A percentile compares a stretch with the other conserved stretches of the same genome.
Conservation (phyloP, 2,113 vertebrate species). For the Piliocolobus tephrosceles region DNA sequence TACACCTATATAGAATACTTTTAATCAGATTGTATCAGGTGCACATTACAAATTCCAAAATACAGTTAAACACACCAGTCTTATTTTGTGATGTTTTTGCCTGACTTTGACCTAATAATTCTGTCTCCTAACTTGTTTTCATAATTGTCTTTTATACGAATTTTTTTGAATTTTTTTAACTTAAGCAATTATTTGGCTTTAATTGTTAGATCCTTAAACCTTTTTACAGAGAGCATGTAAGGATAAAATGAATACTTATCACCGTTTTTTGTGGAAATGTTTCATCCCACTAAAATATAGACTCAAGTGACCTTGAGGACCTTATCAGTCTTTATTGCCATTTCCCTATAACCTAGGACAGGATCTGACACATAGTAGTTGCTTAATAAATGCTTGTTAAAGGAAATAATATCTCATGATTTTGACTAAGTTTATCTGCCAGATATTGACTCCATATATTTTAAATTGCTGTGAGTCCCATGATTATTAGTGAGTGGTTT, state of each 20-base stretch:
- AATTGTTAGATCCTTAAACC: not conserved
- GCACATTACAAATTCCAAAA: slow-evolving; percentile 21
- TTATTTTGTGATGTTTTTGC: slow-evolving; percentile 13
- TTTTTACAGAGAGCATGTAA: not conserved
- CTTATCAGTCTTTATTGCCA: not conserved
- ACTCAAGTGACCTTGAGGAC: not conserved
- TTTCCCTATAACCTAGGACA: not conserved
- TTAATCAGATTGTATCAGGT: slow-evolving; percentile 38
- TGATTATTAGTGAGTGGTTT: not conserved
- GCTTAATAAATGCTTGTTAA: not conserved
- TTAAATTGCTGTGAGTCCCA: not conserved
- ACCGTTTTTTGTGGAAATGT: not conserved
- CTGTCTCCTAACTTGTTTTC: slow-evolving; percentile 19
- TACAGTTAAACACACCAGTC: not conserved
- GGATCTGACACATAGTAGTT: not conserved
- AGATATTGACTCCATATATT: not conserved
- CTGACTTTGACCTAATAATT: not conserved
- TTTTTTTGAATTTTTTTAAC: not conserved
- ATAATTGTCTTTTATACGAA: not conserved
- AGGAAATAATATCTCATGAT: not conserved
- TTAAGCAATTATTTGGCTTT: not conserved
- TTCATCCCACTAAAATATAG: not conserved
- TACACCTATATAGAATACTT: not conserved
- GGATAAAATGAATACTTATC: not conserved
- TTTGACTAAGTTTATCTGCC: not conserved